Conservation (phyloP, 2,797 vertebrate genomes). For the Rhinophrynus dorsalis region DNA sequence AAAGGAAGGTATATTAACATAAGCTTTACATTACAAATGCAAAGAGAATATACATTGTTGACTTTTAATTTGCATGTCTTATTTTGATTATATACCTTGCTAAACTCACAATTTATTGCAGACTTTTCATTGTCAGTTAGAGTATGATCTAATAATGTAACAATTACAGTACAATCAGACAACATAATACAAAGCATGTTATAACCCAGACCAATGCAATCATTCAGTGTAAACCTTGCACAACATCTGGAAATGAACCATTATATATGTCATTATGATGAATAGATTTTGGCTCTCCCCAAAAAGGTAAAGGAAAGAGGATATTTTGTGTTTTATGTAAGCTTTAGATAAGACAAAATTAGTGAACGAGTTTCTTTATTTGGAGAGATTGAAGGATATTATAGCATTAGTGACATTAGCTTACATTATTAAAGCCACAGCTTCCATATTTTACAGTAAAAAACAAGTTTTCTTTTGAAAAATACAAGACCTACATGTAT, state of each 20-base stretch:
- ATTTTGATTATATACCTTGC: background rate
- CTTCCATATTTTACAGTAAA: no score
- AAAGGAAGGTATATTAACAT: no score
- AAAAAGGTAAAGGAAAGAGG: constrained; percentile 25
- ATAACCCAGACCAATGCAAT: constrained; percentile 18
- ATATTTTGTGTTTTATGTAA: constrained; percentile 4
- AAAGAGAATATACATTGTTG: no score
- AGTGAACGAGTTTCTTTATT: constrained; percentile 7
- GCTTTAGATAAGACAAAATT: constrained; percentile 31
- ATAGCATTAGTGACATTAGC: background rate
- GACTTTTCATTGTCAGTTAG: constrained; percentile 24
- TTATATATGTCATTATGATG: constrained; percentile 41
- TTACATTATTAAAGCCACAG: constrained; percentile 6
- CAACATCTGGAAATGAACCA: constrained; percentile 41
- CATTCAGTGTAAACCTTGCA: constrained; percentile 18
- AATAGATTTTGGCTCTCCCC: constrained; percentile 33
- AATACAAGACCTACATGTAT: no score
- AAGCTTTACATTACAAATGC: no score
- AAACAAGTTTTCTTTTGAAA: no score
- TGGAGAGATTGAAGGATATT: background rate
- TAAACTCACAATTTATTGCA: constrained; percentile 21
- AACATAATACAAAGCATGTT: constrained; percentile 38
- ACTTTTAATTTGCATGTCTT: no score
- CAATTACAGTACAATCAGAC: constrained; percentile 35
- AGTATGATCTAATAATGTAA: constrained; percentile 43